phyloP scores from a whole-genome alignment of 2,113 vertebrate species.

The Lethenteron camtschaticum region DNA sequence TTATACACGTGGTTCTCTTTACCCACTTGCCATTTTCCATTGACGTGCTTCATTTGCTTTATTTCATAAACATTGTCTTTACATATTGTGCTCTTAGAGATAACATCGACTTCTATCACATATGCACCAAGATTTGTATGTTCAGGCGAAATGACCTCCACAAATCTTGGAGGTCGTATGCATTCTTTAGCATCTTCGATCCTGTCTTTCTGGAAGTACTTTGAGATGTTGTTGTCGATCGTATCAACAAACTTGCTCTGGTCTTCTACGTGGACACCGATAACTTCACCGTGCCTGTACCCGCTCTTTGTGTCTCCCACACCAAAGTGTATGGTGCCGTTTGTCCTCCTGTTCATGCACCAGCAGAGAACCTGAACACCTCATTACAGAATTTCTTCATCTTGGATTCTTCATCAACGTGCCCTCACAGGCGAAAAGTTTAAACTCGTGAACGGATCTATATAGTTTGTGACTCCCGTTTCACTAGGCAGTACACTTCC shows the following conservation, averaged over 20 bases:
- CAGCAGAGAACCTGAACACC: slow-evolving; percentile 31
- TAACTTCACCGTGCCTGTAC: slow-evolving; percentile 30
- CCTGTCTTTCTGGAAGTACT: slow-evolving; percentile 20
- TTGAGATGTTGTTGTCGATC: slow-evolving; percentile 13
- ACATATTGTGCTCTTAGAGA: slow-evolving; percentile 25
- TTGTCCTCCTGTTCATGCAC: slow-evolving; percentile 38
- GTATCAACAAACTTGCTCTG: slow-evolving; percentile 17
- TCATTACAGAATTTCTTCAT: slow-evolving; percentile 32
- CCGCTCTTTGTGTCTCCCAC: slow-evolving; percentile 16
- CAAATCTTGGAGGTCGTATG: slow-evolving; percentile 34
- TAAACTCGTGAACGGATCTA: slow-evolving; percentile 39
- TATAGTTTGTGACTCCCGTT: slow-evolving; percentile 27
- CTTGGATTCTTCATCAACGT: slow-evolving; percentile 15
- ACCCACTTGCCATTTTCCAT: slow-evolving; percentile 12
- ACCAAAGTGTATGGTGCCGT: slow-evolving; percentile 45
- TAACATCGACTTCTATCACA: slow-evolving; percentile 45
- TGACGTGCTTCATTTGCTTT: slow-evolving; percentile 14
- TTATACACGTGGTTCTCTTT: slow-evolving; percentile 19
- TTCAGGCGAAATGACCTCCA: slow-evolving; percentile 30
- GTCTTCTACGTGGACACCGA: slow-evolving; percentile 22
- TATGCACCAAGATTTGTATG: slow-evolving; percentile 21
- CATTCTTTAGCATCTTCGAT: slow-evolving; percentile 22
- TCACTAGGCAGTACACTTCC: slow-evolving; percentile 23
- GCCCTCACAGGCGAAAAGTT: slow-evolving; percentile 20
- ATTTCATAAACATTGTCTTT: slow-evolving; percentile 19